Conservation (phyloP, 1,140 invertebrate genomes). For the Aphaenogaster ashmeadi region DNA sequence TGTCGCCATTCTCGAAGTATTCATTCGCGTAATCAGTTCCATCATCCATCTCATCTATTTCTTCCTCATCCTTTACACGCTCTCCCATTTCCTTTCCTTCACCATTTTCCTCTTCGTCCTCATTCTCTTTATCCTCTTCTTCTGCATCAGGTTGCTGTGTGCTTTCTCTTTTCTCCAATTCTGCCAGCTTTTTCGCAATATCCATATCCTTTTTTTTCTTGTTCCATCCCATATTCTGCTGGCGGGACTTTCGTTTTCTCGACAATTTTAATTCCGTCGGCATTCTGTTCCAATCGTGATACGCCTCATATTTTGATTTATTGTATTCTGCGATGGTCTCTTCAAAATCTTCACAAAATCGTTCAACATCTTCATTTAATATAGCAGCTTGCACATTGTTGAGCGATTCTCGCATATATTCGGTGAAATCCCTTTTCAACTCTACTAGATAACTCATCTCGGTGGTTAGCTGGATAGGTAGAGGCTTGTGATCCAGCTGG, state of each 20-base stretch:
- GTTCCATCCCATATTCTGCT: constrained; percentile 38
- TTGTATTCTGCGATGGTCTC: constrained; percentile 79
- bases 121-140: constrained; percentile 87
- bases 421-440: constrained; percentile 89
- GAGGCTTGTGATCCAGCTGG: constrained; percentile 88
- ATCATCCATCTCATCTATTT: constrained; percentile 90
- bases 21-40: constrained; percentile 93
- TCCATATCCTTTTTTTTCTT: constrained; percentile 82
- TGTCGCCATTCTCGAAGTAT: constrained; percentile 96
- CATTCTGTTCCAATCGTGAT: constrained; percentile 88
- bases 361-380: constrained; percentile 89
- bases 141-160: constrained; percentile 85
- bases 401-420: constrained; percentile 88
- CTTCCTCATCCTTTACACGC: constrained; percentile 84
- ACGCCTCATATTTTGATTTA: constrained; percentile 83
- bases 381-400: constrained; percentile 85
- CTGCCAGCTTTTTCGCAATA: constrained; percentile 87
- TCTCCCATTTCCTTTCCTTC: constrained; percentile 90
- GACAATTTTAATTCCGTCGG: constrained; percentile 87
- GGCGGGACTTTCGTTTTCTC: constrained; percentile 81
- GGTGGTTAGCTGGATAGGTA: constrained; percentile 85
- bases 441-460: constrained; percentile 88
- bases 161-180: constrained; percentile 89
- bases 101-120: constrained; percentile 87
- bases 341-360: constrained; percentile 90